Conservation (phyloP, 2,797 vertebrate genomes). For the Alectoris magna region DNA sequence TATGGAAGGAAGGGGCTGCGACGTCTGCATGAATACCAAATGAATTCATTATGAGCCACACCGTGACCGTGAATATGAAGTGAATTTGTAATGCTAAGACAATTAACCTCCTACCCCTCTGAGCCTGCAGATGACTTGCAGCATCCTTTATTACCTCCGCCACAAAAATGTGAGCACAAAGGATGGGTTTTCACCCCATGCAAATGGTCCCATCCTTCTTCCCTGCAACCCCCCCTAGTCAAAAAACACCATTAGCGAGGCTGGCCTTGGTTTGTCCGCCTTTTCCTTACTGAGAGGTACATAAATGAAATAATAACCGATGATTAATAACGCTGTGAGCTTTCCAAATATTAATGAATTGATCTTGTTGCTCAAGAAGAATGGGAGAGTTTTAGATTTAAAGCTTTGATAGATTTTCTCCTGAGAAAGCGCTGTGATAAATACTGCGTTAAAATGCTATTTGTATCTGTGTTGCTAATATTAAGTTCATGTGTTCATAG, state of each 20-base stretch:
- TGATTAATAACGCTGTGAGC: conserved; percentile 57
- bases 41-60: conserved; percentile 43
- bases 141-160: conserved; percentile 29
- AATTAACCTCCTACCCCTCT: conserved; percentile 58
- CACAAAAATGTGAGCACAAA: neutral
- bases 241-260: neutral
- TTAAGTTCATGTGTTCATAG: conserved; percentile 48
- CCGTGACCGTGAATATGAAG: conserved; percentile 46
- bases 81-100: conserved; percentile 35
- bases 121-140: neutral
- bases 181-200: neutral
- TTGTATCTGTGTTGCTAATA: conserved; percentile 67
- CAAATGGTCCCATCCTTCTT: neutral
- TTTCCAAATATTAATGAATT: conserved; percentile 75
- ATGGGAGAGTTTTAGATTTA: conserved; percentile 65
- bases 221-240: neutral
- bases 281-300: conserved; percentile 42
- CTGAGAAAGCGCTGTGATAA: conserved; percentile 21
- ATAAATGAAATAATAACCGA: conserved; percentile 70
- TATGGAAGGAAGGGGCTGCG: conserved; percentile 17
- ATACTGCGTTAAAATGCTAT: conserved; percentile 64
- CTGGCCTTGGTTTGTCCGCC: neutral
- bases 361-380: conserved; percentile 62
- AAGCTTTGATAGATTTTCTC: conserved; percentile 69
- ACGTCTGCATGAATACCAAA: conserved; percentile 52